These are phyloP conservation scores for Sphaerodactylus townsendi DNA, from an alignment of 2,113 vertebrate species.

Conservation along the genomic window DNA sequence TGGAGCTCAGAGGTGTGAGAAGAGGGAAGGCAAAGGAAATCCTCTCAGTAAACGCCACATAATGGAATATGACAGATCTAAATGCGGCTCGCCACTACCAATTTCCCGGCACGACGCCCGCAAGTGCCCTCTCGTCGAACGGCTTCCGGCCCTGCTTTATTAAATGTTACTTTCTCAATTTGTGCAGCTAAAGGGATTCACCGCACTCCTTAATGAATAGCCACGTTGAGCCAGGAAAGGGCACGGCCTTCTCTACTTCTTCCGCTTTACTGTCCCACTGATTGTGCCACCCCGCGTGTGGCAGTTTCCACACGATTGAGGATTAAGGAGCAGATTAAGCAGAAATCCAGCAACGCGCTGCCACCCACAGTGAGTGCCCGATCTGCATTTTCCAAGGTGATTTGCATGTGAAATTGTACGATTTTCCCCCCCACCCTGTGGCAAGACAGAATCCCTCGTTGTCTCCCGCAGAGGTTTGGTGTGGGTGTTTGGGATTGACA, in stretches of 20 bases:
- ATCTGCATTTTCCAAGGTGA: neutral
- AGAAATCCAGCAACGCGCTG: fast-evolving
- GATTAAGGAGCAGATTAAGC: fast-evolving
- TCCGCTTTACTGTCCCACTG: neutral
- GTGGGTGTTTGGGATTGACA: no score
- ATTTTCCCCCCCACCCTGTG: neutral
- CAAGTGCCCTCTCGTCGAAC: neutral
- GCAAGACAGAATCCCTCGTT: no score
- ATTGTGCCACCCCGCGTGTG: neutral
- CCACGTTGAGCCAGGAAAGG: neutral
- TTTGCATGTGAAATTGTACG: neutral
- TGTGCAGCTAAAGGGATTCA: neutral
- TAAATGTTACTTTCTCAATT: conserved; percentile 27
- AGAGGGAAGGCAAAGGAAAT: neutral
- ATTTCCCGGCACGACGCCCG: neutral
- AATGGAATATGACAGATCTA: conserved; percentile 21
- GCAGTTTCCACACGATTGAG: neutral
- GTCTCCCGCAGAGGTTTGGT: no score
- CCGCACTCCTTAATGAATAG: conserved; percentile 24
- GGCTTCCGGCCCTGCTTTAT: neutral
- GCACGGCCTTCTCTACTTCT: neutral
- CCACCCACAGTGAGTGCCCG: fast-evolving
- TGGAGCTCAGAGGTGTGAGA: neutral
- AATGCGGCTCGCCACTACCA: neutral
- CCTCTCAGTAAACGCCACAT: neutral